phyloP scores from a whole-genome alignment of 2,797 vertebrate species.

The Oreochromis grahami region DNA sequence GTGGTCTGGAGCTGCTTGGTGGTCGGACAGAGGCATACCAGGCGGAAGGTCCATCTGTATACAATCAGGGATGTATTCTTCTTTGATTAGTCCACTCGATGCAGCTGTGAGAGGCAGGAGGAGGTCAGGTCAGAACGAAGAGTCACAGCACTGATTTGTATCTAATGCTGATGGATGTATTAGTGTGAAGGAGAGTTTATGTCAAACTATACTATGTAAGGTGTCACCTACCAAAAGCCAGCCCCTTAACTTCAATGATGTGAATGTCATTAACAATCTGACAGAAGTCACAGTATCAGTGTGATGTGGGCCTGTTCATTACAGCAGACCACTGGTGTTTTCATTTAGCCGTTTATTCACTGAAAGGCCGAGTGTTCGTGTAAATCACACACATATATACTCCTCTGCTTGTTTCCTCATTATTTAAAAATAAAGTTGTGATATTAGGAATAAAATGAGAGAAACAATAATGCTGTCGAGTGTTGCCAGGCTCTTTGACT shows the following conservation, averaged over 20 bases:
- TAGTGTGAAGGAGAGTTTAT: not conserved
- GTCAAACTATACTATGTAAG: not conserved
- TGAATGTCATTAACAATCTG: not conserved
- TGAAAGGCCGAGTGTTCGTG: rapidly evolving
- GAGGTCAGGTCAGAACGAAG: not conserved
- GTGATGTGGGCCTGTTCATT: not conserved
- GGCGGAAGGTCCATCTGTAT: slow-evolving; percentile 78
- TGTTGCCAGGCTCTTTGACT: not conserved
- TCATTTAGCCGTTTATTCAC: not conserved
- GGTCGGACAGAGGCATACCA: slow-evolving; percentile 52
- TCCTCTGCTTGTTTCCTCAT: not conserved
- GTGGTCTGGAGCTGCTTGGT: slow-evolving; percentile 61
- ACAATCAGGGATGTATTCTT: slow-evolving; percentile 77
- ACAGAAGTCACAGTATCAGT: not conserved
- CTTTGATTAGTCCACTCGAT: slow-evolving; percentile 72
- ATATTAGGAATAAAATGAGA: not conserved
- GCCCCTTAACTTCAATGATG: not conserved
- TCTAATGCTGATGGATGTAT: not conserved
- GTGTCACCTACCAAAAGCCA: not conserved
- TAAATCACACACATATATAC: rapidly evolving
- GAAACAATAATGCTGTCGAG: not conserved
- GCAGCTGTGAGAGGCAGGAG: slow-evolving; percentile 25
- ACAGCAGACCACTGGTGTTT: not conserved
- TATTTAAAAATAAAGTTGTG: not conserved
- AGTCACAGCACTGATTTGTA: not conserved